Evolutionary conservation across 2,888 invertebrate species (phyloP).

Genomic region (Oscheius sp.): DNA sequence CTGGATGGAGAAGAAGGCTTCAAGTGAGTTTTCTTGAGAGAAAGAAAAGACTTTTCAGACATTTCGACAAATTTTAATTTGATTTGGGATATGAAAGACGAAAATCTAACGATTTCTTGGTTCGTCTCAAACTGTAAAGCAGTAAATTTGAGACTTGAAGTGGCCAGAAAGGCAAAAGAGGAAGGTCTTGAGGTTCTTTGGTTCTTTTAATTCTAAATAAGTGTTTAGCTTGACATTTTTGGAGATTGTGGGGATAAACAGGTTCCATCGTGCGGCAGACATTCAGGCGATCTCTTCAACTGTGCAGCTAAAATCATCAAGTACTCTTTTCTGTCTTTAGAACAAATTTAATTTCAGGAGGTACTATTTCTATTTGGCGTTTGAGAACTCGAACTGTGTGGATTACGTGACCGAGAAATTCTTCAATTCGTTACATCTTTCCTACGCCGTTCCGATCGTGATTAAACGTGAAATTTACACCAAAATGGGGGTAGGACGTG

Average conservation of each 20-base stretch:
- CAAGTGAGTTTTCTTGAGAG: background rate
- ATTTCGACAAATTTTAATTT: background rate
- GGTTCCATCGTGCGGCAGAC: constrained; percentile 31
- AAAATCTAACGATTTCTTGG: constrained; percentile 34
- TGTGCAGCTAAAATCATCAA: constrained; percentile 32
- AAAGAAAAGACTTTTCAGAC: too few relatives aligned
- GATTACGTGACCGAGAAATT: constrained; percentile 28
- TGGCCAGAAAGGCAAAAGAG: constrained; percentile 28
- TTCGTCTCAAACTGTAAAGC: constrained; percentile 41
- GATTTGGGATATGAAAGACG: constrained; percentile 15
- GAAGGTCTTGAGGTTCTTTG: background rate
- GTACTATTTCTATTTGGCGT: constrained; percentile 23
- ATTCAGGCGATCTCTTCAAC: background rate
- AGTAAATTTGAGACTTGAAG: constrained; percentile 29
- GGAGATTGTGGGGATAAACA: constrained; percentile 33
- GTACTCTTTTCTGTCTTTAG: constrained; percentile 1
- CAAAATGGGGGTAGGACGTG: constrained; percentile 33
- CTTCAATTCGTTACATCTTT: constrained; percentile 36
- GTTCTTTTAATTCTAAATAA: background rate
- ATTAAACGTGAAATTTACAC: constrained; percentile 38
- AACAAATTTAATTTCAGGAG: too few relatives aligned
- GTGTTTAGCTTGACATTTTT: constrained; percentile 28
- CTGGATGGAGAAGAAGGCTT: constrained; percentile 6
- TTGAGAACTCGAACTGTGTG: constrained; percentile 15
- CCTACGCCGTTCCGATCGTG: constrained; percentile 47